These are phyloP conservation scores for Colletes latitarsis DNA, from an alignment of 1,140 invertebrate species.

Conservation along the genomic window DNA sequence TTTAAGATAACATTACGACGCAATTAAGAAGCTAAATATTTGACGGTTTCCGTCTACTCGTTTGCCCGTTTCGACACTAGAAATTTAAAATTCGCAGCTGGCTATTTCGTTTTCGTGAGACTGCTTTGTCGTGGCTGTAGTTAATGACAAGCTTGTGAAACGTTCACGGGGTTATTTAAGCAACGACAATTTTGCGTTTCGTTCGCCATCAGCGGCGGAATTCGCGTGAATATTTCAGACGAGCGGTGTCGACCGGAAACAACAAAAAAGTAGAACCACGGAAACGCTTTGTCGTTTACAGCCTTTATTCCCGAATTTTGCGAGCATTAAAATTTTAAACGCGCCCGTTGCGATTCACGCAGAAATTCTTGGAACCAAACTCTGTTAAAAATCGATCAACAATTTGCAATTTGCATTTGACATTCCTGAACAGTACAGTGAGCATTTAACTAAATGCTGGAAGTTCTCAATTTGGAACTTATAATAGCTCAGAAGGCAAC, in stretches of 20 bases:
- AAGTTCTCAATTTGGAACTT: too few relatives aligned
- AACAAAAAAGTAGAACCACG: background rate
- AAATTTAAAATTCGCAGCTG: background rate
- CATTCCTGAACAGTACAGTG: too few relatives aligned
- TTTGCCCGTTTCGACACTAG: background rate
- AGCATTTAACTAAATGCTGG: too few relatives aligned
- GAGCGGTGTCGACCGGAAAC: background rate
- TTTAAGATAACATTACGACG: background rate
- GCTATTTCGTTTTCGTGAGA: background rate
- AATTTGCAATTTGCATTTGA: background rate
- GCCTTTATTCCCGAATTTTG: background rate
- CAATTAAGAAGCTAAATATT: too few relatives aligned
- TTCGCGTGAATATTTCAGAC: conserved; percentile 9
- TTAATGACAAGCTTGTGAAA: background rate
- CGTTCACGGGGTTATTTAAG: background rate
- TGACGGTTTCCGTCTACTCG: too few relatives aligned
- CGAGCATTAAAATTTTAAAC: background rate
- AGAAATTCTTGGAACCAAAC: background rate
- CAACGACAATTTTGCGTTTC: conserved; percentile 1
- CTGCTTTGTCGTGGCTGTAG: background rate
- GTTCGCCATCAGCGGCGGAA: background rate
- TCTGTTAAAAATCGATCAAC: background rate
- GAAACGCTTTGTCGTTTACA: background rate
- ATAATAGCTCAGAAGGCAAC: too few relatives aligned
- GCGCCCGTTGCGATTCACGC: background rate